These are phyloP conservation scores for Dipus sagitta DNA, from an alignment of 2,797 vertebrate genomes.

Conservation along the genomic window DNA sequence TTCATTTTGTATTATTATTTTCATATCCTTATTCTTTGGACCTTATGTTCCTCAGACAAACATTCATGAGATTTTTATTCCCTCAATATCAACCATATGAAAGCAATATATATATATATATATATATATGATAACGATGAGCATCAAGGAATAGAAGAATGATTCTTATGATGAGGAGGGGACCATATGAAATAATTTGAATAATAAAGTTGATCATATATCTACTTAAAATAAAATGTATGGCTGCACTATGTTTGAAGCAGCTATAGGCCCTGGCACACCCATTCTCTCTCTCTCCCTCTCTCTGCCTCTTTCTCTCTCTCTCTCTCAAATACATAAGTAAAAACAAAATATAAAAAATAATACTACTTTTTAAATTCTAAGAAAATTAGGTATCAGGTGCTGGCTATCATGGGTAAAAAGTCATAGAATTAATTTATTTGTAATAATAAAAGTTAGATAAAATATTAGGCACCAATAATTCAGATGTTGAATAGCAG, in stretches of 20 bases:
- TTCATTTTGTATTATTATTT: background rate
- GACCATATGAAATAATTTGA: slow-evolving; percentile 3
- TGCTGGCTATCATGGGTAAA: background rate
- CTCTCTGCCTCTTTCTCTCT: too few species aligned
- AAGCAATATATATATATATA: background rate
- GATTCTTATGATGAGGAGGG: background rate
- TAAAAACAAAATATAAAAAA: background rate
- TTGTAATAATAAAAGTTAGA: background rate
- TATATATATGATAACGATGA: background rate
- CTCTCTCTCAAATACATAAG: too few species aligned
- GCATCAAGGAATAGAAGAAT: background rate
- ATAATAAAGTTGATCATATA: background rate
- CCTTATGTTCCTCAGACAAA: background rate
- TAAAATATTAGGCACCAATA: slow-evolving; percentile 10
- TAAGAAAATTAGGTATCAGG: slow-evolving; percentile 1
- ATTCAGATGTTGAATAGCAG: background rate
- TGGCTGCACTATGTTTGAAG: too few species aligned
- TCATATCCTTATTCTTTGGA: background rate
- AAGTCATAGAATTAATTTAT: slow-evolving; percentile 1
- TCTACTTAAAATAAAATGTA: background rate
- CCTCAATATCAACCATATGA: background rate
- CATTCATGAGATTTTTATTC: background rate
- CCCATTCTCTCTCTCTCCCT: too few species aligned
- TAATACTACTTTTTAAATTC: background rate
- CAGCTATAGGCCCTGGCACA: too few species aligned